Conservation (phyloP, 2,888 invertebrate species). For the Idaea straminata region DNA sequence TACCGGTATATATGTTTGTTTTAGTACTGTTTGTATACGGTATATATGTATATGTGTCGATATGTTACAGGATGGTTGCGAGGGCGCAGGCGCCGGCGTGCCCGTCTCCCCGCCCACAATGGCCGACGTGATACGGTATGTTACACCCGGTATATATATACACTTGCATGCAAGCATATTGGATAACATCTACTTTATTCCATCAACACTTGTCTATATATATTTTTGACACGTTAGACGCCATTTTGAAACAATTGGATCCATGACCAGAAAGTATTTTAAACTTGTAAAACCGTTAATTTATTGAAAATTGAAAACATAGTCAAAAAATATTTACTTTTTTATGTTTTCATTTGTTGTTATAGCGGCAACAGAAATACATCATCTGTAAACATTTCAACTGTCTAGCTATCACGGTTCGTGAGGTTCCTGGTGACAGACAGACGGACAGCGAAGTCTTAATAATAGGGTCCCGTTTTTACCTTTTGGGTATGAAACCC, state of each 20-base stretch:
- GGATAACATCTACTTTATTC: not conserved
- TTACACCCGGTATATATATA: too few relatives aligned
- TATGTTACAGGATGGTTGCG: slow-evolving; percentile 66
- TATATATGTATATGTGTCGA: not conserved
- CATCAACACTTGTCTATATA: not conserved
- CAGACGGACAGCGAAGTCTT: too few relatives aligned
- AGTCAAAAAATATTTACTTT: too few relatives aligned
- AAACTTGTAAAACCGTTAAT: not conserved
- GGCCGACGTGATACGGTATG: slow-evolving; percentile 75
- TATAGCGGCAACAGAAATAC: too few relatives aligned
- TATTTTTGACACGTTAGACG: not conserved
- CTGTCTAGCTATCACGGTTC: too few relatives aligned
- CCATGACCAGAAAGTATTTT: not conserved
- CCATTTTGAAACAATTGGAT: not conserved
- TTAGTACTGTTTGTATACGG: not conserved
- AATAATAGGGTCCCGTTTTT: too few relatives aligned
- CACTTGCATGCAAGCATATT: too few relatives aligned
- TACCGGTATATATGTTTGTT: not conserved
- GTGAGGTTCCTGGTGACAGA: too few relatives aligned
- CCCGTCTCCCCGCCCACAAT: slow-evolving; percentile 72
- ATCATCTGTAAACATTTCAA: too few relatives aligned
- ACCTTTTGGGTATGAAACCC: too few relatives aligned
- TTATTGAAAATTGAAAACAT: too few relatives aligned
- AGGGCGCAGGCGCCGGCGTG: slow-evolving; percentile 61
- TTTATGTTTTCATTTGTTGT: too few relatives aligned